Conservation (phyloP, 53 echinoderm and acorn worm genomes). For the Crossaster papposus region DNA sequence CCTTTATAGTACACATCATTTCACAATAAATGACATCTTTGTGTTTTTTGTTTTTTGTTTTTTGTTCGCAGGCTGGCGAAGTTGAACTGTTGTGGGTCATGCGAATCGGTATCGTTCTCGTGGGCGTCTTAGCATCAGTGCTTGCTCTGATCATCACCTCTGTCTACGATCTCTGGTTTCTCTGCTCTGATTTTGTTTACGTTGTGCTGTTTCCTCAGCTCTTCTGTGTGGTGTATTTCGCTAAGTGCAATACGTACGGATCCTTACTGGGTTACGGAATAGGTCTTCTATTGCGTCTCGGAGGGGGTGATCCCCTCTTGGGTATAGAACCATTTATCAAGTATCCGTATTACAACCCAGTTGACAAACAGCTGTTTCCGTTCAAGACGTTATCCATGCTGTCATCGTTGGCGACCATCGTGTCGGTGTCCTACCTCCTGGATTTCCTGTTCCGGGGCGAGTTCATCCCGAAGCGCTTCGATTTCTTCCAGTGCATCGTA, state of each 20-base stretch:
- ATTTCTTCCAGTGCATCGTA: conserved; percentile 66
- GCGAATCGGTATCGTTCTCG: conserved; percentile 77
- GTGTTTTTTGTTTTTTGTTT: not conserved
- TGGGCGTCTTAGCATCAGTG: conserved; percentile 76
- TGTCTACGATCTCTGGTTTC: conserved; percentile 96
- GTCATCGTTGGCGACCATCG: conserved; percentile 51
- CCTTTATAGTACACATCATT: not conserved
- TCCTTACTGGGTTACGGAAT: conserved; percentile 65
- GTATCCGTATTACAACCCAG: conserved; percentile 74
- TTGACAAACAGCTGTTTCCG: conserved; percentile 77
- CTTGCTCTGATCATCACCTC: conserved; percentile 91
- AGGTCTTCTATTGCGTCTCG: conserved; percentile 71
- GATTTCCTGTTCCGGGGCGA: conserved; percentile 57
- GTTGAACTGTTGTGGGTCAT: conserved; percentile 91
- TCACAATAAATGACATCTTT: not conserved
- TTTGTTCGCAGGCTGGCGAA: conserved; percentile 79
- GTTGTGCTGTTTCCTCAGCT: conserved; percentile 97
- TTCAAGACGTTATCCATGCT: conserved; percentile 76
- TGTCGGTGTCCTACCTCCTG: conserved; percentile 59
- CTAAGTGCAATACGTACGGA: conserved; percentile 84
- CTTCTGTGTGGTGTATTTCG: conserved; percentile 96
- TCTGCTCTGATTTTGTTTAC: conserved; percentile 98
- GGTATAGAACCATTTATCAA: conserved; percentile 68
- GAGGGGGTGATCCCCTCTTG: conserved; percentile 67
- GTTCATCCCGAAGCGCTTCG: conserved; percentile 40